Evolutionary conservation across 2,113 vertebrate genomes (phyloP).

Genomic region (Ceuthmochares aereus): DNA sequence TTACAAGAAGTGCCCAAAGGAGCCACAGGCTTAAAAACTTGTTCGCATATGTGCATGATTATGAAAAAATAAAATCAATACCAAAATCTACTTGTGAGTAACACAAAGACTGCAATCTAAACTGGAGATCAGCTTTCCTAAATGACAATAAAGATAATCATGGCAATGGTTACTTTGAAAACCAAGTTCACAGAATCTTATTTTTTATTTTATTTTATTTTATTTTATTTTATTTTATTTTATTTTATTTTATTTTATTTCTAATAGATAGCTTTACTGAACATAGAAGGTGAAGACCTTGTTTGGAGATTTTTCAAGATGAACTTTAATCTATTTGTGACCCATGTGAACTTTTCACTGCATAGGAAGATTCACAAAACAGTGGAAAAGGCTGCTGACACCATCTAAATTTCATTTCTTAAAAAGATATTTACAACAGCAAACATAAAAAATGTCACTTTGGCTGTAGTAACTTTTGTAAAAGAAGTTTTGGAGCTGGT

Average conservation of each 20-base stretch:
- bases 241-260: background rate
- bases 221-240: background rate
- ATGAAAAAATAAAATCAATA: background rate
- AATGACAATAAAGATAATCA: background rate
- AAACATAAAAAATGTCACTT: background rate
- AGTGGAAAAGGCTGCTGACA: background rate
- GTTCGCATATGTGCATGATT: background rate
- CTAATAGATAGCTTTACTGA: background rate
- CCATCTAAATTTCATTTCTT: background rate
- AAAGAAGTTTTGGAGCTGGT: background rate
- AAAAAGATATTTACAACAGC: background rate
- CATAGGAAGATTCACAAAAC: background rate
- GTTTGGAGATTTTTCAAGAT: background rate
- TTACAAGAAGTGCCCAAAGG: background rate
- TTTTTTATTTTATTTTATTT: background rate
- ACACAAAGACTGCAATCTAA: background rate
- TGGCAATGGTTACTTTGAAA: background rate
- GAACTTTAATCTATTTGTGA: background rate
- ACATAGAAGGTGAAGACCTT: background rate
- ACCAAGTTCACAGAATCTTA: background rate
- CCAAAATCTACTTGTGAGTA: background rate
- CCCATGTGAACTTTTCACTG: background rate
- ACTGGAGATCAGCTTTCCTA: background rate
- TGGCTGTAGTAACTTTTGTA: background rate
- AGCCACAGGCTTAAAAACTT: background rate